Conservation (phyloP, 1,140 invertebrate genomes). For the Halesus radiatus region DNA sequence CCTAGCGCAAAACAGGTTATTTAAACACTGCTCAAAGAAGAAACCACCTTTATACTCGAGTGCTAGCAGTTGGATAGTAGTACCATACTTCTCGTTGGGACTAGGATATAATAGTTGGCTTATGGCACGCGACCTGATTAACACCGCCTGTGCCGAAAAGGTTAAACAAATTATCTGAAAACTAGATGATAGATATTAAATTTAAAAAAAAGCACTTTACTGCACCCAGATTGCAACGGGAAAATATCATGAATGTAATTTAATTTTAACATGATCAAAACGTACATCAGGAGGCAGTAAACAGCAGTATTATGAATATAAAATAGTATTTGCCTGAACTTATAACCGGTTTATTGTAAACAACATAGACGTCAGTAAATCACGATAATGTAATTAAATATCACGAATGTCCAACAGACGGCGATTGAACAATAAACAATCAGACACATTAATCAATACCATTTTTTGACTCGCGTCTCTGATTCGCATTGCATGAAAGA, state of each 20-base stretch:
- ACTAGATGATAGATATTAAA: background rate
- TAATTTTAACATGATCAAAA: too few species aligned
- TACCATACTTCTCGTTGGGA: background rate
- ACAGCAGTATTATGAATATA: background rate
- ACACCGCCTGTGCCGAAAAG: slow-evolving; percentile 19
- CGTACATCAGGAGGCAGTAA: background rate
- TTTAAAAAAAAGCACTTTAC: background rate
- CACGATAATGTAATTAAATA: too few species aligned
- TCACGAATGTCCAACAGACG: too few species aligned
- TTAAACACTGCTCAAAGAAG: too few species aligned
- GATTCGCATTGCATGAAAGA: too few species aligned
- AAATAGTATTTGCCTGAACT: background rate
- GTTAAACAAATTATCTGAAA: slow-evolving; percentile 11
- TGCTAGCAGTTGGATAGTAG: background rate
- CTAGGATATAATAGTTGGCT: slow-evolving; percentile 2
- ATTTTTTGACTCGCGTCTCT: too few species aligned
- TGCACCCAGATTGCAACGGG: too few species aligned
- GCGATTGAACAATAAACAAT: too few species aligned
- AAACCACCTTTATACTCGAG: too few species aligned
- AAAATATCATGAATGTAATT: too few species aligned
- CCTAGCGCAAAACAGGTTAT: background rate
- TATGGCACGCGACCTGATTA: slow-evolving; percentile 31
- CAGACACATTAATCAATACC: too few species aligned
- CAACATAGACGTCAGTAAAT: too few species aligned
- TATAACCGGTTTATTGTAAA: background rate